phyloP scores from a whole-genome alignment of 2,888 invertebrate genomes.

The Luffia ferchaultella region DNA sequence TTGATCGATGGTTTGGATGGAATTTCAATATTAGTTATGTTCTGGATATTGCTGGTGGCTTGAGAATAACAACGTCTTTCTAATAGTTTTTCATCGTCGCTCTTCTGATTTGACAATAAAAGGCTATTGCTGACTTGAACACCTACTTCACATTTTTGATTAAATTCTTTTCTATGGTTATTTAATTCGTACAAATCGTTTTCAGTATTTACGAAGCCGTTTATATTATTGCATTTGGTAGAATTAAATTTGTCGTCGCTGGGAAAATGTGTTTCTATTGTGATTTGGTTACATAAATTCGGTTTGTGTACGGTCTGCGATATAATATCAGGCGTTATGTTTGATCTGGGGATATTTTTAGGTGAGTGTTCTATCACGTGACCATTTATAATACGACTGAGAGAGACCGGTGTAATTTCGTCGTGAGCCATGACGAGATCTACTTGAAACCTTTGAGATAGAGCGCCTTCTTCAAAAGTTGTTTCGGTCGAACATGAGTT shows the following conservation, averaged over 20 bases:
- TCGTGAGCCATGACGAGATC: slow-evolving; percentile 72
- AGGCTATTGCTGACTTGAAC: slow-evolving; percentile 37
- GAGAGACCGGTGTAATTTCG: slow-evolving; percentile 64
- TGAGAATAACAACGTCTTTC: slow-evolving; percentile 45
- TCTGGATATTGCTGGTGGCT: slow-evolving; percentile 48
- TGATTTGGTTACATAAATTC: slow-evolving; percentile 43
- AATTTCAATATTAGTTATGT: slow-evolving; percentile 59
- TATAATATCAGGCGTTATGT: slow-evolving; percentile 54
- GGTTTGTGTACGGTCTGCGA: slow-evolving; percentile 54
- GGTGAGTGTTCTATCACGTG: slow-evolving; percentile 33
- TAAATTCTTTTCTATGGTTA: slow-evolving; percentile 23
- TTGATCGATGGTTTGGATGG: slow-evolving; percentile 43
- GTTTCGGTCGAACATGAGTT: slow-evolving; percentile 61
- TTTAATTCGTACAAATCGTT: slow-evolving; percentile 19
- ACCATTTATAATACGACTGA: slow-evolving; percentile 49
- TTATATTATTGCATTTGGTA: slow-evolving; percentile 23
- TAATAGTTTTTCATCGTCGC: slow-evolving; percentile 58
- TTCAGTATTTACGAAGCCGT: slow-evolving; percentile 9
- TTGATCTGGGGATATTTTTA: slow-evolving; percentile 24
- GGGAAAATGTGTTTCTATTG: slow-evolving; percentile 56
- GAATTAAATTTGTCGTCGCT: slow-evolving; percentile 35
- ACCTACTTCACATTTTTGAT: slow-evolving; percentile 39
- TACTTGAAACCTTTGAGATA: slow-evolving; percentile 58
- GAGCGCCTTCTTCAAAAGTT: slow-evolving; percentile 35
- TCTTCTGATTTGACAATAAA: slow-evolving; percentile 46